These are phyloP conservation scores for Tachina fera DNA, from an alignment of 2,888 invertebrate species.

Conservation along the genomic window DNA sequence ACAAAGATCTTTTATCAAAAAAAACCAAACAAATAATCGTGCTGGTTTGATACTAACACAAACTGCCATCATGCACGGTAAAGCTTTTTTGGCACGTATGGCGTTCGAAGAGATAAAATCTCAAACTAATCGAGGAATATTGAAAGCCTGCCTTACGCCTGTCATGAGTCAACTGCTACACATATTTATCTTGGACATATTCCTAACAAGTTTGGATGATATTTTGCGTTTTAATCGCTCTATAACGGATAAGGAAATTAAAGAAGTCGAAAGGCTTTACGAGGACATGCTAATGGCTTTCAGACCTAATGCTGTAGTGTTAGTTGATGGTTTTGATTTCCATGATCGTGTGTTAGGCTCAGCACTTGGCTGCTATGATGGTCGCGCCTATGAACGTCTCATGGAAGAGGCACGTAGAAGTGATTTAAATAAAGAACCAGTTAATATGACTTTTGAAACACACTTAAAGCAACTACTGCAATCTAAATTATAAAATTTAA, in stretches of 20 bases:
- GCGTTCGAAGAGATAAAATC: constrained; percentile 66
- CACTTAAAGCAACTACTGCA: constrained; percentile 87
- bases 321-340: constrained; percentile 96
- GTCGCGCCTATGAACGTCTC: constrained; percentile 91
- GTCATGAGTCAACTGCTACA: constrained; percentile 74
- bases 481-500: constrained; percentile 82
- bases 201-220: constrained; percentile 75
- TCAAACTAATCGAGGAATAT: constrained; percentile 49
- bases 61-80: constrained; percentile 87
- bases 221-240: constrained; percentile 74
- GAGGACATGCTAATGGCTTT: constrained; percentile 88
- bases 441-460: constrained; percentile 86
- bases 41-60: constrained; percentile 91
- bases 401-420: constrained; percentile 91
- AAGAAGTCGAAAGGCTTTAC: constrained; percentile 86
- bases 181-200: constrained; percentile 76
- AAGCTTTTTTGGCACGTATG: constrained; percentile 76
- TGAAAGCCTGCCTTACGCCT: constrained; percentile 6
- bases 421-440: constrained; percentile 90
- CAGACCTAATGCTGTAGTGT: constrained; percentile 93
- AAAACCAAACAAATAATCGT: constrained; percentile 93
- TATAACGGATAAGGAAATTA: constrained; percentile 74
- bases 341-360: constrained; percentile 90
- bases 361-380: constrained; percentile 91
- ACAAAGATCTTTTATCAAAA: constrained; percentile 81